A percentile compares a stretch with the other conserved stretches of the same genome.
Evolutionary conservation across 2,797 vertebrate genomes (phyloP).

Genomic region (Cygnus olor): DNA sequence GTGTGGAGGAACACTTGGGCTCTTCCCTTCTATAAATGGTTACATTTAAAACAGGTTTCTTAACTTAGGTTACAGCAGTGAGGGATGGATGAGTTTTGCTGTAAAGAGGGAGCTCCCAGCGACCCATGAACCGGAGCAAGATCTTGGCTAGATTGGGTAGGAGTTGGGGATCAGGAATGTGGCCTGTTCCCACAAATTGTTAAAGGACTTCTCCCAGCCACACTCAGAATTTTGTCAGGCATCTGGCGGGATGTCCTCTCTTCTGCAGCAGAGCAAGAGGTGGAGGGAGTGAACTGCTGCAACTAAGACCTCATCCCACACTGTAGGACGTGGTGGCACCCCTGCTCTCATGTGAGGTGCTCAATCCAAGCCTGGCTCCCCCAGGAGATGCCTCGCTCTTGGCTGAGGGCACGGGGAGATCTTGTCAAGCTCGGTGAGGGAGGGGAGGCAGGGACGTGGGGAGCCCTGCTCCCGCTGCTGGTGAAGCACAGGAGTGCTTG

Average conservation of each 20-base stretch:
- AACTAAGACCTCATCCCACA: not conserved
- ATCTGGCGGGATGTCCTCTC: not conserved
- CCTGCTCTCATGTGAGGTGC: not conserved
- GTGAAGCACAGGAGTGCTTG: not conserved
- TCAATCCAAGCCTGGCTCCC: not conserved
- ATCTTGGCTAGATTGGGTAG: not conserved
- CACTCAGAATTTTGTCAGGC: not conserved
- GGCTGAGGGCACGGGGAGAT: not conserved
- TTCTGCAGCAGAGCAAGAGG: not conserved
- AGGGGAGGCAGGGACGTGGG: rapidly evolving
- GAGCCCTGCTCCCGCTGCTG: not conserved
- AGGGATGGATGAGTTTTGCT: not conserved
- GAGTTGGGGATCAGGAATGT: not conserved
- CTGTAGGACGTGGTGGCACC: not conserved
- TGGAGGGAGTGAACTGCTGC: not conserved
- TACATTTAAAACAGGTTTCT: conserved; percentile 21
- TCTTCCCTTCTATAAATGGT: conserved; percentile 1
- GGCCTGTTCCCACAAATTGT: not conserved
- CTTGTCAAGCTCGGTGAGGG: not conserved
- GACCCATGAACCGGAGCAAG: not conserved
- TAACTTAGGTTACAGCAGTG: not conserved
- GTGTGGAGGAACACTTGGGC: not conserved
- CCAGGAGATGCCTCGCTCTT: not conserved
- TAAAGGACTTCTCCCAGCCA: not conserved
- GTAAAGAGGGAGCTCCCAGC: not conserved